Evolutionary conservation across 2,113 vertebrate species (phyloP).

Genomic region (Mionectes macconnelli): DNA sequence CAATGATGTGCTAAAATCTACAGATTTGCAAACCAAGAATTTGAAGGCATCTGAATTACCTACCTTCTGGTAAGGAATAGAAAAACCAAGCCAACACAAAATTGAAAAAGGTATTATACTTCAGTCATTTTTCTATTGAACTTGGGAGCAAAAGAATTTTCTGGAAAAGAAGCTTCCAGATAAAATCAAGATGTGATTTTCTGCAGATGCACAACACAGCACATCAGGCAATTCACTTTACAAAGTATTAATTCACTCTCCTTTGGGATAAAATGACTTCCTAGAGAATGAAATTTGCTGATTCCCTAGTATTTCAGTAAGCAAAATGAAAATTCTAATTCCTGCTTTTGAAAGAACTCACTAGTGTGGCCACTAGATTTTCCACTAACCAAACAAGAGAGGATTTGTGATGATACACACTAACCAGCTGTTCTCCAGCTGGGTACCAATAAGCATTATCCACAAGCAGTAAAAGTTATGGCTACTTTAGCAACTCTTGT

Average conservation of each 20-base stretch:
- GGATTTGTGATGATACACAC: background rate
- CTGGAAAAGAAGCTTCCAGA: background rate
- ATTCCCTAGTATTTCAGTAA: background rate
- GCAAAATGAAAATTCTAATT: background rate
- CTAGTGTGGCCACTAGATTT: background rate
- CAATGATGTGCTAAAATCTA: background rate
- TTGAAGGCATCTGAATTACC: background rate
- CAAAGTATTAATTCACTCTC: background rate
- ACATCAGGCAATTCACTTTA: background rate
- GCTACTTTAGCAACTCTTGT: background rate
- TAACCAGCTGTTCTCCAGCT: background rate
- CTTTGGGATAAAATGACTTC: background rate
- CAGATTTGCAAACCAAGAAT: background rate
- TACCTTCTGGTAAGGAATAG: background rate
- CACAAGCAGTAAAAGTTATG: background rate
- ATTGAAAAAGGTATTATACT: background rate
- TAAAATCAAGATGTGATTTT: background rate
- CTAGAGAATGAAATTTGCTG: background rate
- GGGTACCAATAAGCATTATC: background rate
- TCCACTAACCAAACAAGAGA: background rate
- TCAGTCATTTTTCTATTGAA: background rate
- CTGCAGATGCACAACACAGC: background rate
- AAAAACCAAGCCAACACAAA: background rate
- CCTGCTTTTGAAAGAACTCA: background rate
- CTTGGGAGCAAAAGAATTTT: background rate